Evolutionary conservation across 2,113 vertebrate genomes (phyloP).

Genomic region (Nycticryphes semicollaris): DNA sequence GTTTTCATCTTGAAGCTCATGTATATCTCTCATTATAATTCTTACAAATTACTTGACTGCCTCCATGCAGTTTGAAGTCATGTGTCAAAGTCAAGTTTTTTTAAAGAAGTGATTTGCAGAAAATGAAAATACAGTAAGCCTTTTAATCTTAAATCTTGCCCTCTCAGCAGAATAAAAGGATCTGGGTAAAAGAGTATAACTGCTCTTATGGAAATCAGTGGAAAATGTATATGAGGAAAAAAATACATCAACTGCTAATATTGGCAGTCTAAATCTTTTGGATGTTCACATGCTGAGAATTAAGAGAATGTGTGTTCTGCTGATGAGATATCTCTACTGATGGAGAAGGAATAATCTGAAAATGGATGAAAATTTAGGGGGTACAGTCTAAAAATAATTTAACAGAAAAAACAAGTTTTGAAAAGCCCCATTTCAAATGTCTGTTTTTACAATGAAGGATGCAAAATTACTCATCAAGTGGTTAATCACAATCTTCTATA

Average conservation of each 20-base stretch:
- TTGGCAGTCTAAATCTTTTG: background rate
- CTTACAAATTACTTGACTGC: slow-evolving; percentile 19
- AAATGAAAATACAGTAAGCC: slow-evolving; percentile 14
- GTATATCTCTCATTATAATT: slow-evolving; percentile 24
- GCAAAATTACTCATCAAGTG: slow-evolving; percentile 8
- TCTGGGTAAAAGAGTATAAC: background rate
- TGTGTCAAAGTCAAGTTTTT: slow-evolving; percentile 1
- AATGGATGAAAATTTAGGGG: background rate
- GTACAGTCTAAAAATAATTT: slow-evolving; percentile 8
- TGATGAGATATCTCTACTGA: background rate
- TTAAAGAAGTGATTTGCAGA: slow-evolving; percentile 3
- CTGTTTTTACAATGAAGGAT: slow-evolving; percentile 39
- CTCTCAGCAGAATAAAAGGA: background rate
- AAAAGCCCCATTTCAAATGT: background rate
- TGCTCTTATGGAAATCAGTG: background rate
- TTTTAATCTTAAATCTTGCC: background rate
- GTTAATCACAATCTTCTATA: slow-evolving; percentile 40
- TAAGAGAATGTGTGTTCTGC: background rate
- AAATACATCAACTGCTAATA: background rate
- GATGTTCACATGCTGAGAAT: background rate
- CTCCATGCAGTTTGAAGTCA: background rate
- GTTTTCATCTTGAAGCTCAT: slow-evolving; percentile 8
- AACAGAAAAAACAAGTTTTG: background rate
- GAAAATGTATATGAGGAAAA: slow-evolving; percentile 13
- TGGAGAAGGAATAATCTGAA: background rate